These are phyloP conservation scores for Arion vulgaris DNA, from an alignment of 1,140 invertebrate genomes.

Conservation along the genomic window DNA sequence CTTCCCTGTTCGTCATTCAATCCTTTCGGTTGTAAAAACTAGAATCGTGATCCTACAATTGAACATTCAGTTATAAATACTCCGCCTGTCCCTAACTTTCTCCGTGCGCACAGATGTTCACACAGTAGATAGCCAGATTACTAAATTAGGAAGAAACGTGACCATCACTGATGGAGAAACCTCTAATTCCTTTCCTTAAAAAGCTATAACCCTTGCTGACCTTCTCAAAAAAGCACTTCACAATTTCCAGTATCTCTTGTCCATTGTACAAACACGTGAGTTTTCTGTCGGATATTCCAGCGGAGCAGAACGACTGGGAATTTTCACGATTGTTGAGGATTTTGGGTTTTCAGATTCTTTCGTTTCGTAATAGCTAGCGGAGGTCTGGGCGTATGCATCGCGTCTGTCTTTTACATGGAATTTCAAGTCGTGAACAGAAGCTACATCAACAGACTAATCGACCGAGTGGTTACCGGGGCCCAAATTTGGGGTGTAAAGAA, in stretches of 20 bases:
- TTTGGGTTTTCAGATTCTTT: not conserved
- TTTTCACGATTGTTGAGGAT: not conserved
- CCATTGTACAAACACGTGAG: not conserved
- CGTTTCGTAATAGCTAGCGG: not conserved
- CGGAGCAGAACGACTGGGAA: not conserved
- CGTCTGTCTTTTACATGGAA: not conserved
- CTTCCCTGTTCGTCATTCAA: not conserved
- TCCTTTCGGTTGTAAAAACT: not conserved
- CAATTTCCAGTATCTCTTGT: not conserved
- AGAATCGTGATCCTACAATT: not conserved
- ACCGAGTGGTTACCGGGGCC: too few relatives aligned
- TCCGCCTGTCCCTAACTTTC: too few relatives aligned
- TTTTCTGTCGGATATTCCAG: not conserved
- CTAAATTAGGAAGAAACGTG: not conserved
- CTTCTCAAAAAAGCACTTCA: not conserved
- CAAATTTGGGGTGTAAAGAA: too few relatives aligned
- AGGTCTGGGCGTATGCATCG: not conserved
- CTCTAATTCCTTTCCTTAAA: not conserved
- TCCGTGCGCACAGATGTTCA: not conserved
- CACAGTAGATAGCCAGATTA: not conserved
- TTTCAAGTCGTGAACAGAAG: not conserved
- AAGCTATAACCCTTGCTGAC: not conserved
- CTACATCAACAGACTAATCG: too few relatives aligned
- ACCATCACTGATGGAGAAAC: not conserved
- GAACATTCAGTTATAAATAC: not conserved